Percentiles rank a stretch among this genome's conserved stretches.
These are phyloP conservation scores for Thymallus thymallus DNA, from an alignment of 2,113 vertebrate genomes.

Conservation along the genomic window DNA sequence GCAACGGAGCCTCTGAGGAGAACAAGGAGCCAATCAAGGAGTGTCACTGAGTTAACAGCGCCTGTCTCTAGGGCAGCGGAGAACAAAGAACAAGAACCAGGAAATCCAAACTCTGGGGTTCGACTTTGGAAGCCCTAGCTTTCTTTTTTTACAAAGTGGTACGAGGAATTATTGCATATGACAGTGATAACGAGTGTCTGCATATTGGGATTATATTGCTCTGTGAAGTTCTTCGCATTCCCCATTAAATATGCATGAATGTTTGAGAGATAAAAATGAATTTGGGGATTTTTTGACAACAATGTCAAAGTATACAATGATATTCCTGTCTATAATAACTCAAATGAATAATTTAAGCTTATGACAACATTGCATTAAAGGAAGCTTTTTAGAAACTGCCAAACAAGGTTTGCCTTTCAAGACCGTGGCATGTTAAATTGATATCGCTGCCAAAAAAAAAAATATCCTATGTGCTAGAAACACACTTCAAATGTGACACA, in stretches of 20 bases:
- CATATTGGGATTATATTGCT: slow-evolving; percentile 12
- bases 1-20: not conserved
- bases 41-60: slow-evolving; percentile 7
- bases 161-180: slow-evolving; percentile 9
- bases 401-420: slow-evolving; percentile 6
- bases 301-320: slow-evolving; percentile 11
- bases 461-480: not conserved
- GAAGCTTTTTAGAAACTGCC: not conserved
- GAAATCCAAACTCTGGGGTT: slow-evolving; percentile 9
- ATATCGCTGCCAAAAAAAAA: not conserved
- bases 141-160: not conserved
- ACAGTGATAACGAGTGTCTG: slow-evolving; percentile 1
- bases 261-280: slow-evolving; percentile 6
- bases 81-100: slow-evolving; percentile 9
- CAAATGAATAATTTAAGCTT: not conserved
- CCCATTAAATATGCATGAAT: slow-evolving; percentile 7
- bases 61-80: not conserved
- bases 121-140: not conserved
- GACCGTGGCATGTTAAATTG: not conserved
- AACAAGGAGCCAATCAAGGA: slow-evolving; percentile 1
- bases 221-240: slow-evolving; percentile 6
- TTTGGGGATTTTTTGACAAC: slow-evolving; percentile 1
- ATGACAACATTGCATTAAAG: not conserved
- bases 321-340: slow-evolving; percentile 13
- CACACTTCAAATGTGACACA: not conserved